Evolutionary conservation across 2,888 invertebrate species (phyloP), one percentile per base, ranked within the genome.

Genomic region (Abscondita cerata): DNA sequence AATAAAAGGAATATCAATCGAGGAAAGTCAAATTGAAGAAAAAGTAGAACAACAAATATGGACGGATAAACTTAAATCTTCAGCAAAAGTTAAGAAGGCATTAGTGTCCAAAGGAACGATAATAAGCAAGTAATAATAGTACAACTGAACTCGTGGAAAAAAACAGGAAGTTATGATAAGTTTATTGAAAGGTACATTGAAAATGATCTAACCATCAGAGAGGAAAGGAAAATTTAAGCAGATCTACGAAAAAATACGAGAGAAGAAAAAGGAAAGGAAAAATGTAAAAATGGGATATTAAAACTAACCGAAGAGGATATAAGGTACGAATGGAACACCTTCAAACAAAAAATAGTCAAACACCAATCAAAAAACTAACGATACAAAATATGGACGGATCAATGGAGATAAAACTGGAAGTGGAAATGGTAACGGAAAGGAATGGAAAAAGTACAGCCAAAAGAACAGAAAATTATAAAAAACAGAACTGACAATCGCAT

Each of bases 1-100:
- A 44, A 44, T 44, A 44, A 44, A 44, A 44, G 15, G 15, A 44
- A 16, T 44, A 15, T 44, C 44, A 44, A 18, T 44, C 16, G 44
- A 16, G 16, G 44, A 44, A 15, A 16, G 44, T 11, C 44, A 44
- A 18, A 16, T 44, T 6, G 44, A 44, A 44, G 16, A 44, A 44
- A 44, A 44, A 44, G 44, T 44, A 13, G 44, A 44, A 15, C 44
- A 44, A 11, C 15, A 44, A 16, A 3, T 44, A 44, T 15, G 13
- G 16, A 16, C 13, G 2, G 44, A 44, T 6, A 44, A 44, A 44
- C 15, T 44, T 16, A 15, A 16, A 15, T 16, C 11, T 3, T 44
- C 44, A 44, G 18, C 16, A 44, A 44, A 44, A 44, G 3, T 44
- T 5, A 12, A 9, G 3, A 44, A 44, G 44, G 9, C 31, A 31